Conservation (phyloP, 2,113 vertebrate species). For the Deroptyus accipitrinus region DNA sequence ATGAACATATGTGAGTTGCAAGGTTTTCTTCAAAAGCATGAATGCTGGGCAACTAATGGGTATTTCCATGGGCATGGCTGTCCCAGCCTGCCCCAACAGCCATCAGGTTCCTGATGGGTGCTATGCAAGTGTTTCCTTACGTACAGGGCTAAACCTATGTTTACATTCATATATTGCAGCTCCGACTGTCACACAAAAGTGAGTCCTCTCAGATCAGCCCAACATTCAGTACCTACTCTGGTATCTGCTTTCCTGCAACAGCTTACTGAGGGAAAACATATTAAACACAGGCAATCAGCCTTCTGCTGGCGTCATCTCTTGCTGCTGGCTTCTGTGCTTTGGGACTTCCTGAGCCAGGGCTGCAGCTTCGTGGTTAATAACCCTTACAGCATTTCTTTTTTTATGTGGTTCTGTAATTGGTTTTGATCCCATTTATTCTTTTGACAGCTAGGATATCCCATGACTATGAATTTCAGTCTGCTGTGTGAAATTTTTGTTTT, state of each 20-base stretch:
- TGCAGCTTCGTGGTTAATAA: not conserved
- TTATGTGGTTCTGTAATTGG: not conserved
- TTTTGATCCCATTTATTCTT: slow-evolving; percentile 5
- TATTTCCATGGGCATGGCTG: not conserved
- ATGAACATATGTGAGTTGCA: rapidly evolving
- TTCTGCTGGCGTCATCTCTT: not conserved
- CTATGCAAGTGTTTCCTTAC: not conserved
- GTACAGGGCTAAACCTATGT: not conserved
- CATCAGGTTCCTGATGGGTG: not conserved
- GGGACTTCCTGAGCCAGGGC: not conserved
- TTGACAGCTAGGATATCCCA: not conserved
- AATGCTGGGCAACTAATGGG: not conserved
- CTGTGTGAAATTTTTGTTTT: not conserved
- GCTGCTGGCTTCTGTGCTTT: not conserved
- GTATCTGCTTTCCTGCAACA: not conserved
- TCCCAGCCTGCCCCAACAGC: not conserved
- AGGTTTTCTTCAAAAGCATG: not conserved
- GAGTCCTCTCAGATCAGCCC: not conserved
- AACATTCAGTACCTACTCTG: not conserved
- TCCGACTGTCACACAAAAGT: not conserved
- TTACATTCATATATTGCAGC: not conserved
- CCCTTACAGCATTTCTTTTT: not conserved
- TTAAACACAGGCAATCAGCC: not conserved
- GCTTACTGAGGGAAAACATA: not conserved
- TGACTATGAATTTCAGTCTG: not conserved